phyloP scores from a whole-genome alignment of 2,797 vertebrate genomes.

The Enteromius viviparus region DNA sequence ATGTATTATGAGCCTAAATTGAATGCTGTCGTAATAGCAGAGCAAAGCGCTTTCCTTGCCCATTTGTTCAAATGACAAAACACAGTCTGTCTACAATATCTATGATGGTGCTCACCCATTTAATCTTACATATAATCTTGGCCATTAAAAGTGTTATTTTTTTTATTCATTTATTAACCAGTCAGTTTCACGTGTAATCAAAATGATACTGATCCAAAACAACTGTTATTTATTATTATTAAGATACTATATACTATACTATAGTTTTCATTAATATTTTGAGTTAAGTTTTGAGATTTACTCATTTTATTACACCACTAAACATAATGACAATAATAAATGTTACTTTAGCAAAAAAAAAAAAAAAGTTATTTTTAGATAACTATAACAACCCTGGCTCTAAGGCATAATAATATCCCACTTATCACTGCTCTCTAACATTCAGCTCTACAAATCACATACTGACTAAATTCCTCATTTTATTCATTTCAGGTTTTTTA shows the following conservation, averaged over 20 bases:
- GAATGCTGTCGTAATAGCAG: neutral
- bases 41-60: neutral
- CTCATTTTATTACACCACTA: neutral
- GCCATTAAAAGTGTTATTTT: neutral
- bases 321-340: neutral
- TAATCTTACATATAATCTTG: neutral
- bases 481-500: neutral
- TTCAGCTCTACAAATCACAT: neutral
- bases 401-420: neutral
- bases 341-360: neutral
- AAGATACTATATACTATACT: neutral
- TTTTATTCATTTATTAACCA: neutral
- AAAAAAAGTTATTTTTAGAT: neutral
- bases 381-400: neutral
- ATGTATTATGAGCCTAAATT: neutral
- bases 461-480: neutral
- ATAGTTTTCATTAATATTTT: neutral
- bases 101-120: neutral
- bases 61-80: neutral
- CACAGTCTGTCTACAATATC: neutral
- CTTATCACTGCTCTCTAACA: neutral
- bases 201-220: constrained; percentile 24
- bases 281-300: neutral
- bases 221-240: neutral
- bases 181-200: neutral